These are phyloP conservation scores for Tenthredo mesomela DNA, from an alignment of 2,888 invertebrate species.

Conservation along the genomic window DNA sequence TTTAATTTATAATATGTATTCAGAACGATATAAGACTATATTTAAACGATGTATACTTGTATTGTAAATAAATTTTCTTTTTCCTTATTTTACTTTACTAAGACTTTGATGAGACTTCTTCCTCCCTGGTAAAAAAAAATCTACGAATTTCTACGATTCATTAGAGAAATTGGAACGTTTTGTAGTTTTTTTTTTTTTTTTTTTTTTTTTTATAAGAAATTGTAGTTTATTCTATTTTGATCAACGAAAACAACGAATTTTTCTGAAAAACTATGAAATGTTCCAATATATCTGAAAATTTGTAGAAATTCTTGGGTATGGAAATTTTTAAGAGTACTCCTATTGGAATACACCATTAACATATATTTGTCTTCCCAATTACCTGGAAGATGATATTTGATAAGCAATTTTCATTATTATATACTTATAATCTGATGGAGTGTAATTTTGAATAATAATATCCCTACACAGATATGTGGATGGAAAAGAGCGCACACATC, in stretches of 20 bases:
- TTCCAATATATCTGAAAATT: too few species aligned
- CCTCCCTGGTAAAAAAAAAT: too few species aligned
- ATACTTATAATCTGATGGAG: not conserved
- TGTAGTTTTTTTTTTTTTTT: too few species aligned
- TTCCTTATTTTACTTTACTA: not conserved
- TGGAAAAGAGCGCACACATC: not conserved
- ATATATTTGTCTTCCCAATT: not conserved
- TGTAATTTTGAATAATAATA: not conserved
- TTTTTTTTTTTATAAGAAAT: too few species aligned
- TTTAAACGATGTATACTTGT: not conserved
- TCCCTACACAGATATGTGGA: not conserved
- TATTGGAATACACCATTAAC: too few species aligned
- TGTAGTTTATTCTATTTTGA: too few species aligned
- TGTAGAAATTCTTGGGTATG: not conserved
- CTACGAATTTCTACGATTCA: too few species aligned
- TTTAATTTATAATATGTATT: too few species aligned
- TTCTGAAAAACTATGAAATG: too few species aligned
- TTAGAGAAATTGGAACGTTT: too few species aligned
- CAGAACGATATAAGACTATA: too few species aligned
- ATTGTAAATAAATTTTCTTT: not conserved
- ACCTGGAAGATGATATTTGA: not conserved
- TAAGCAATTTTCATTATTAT: not conserved
- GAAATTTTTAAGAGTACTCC: not conserved
- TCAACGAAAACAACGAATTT: too few species aligned
- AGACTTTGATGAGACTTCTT: not conserved